These are phyloP conservation scores for Drosophila parabipectinata DNA, from an alignment of 1,140 invertebrate genomes.

Conservation along the genomic window DNA sequence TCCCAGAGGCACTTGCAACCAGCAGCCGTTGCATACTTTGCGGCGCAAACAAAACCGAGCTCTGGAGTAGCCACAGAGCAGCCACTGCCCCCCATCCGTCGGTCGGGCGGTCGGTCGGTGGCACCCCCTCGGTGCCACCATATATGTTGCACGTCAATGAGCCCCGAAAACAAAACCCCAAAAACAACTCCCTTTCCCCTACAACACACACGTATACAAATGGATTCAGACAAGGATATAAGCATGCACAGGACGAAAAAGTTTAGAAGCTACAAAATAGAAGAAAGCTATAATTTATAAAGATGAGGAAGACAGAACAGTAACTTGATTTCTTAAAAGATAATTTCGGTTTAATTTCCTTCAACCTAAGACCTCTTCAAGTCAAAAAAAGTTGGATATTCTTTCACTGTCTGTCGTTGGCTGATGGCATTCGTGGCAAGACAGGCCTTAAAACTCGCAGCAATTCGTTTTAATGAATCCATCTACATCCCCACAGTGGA, in stretches of 20 bases:
- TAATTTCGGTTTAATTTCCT: background rate
- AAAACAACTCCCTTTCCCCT: slow-evolving; percentile 39
- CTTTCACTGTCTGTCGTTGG: slow-evolving; percentile 35
- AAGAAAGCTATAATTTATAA: background rate
- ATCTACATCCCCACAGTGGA: slow-evolving; percentile 51
- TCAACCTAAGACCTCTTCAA: background rate
- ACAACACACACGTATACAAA: slow-evolving; percentile 36
- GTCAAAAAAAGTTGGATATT: background rate
- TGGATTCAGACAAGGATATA: slow-evolving; percentile 20
- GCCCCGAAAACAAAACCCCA: slow-evolving; percentile 74
- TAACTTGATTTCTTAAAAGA: background rate
- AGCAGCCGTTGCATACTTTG: slow-evolving; percentile 57
- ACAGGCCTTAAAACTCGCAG: slow-evolving; percentile 67
- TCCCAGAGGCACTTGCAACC: slow-evolving; percentile 34
- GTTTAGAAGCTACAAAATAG: too few relatives aligned
- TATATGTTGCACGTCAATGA: slow-evolving; percentile 72
- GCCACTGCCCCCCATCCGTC: slow-evolving; percentile 11
- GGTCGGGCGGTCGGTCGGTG: background rate
- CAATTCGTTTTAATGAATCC: slow-evolving; percentile 83
- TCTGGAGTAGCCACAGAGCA: slow-evolving; percentile 37
- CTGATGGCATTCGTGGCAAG: slow-evolving; percentile 32
- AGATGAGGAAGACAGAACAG: background rate
- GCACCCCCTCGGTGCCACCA: slow-evolving; percentile 4
- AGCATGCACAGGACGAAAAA: slow-evolving; percentile 11
- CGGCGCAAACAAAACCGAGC: slow-evolving; percentile 52